Evolutionary conservation across 2,888 invertebrate genomes (phyloP), one percentile per base, ranked within the genome.

Genomic region (Sminthurides aquaticus): DNA sequence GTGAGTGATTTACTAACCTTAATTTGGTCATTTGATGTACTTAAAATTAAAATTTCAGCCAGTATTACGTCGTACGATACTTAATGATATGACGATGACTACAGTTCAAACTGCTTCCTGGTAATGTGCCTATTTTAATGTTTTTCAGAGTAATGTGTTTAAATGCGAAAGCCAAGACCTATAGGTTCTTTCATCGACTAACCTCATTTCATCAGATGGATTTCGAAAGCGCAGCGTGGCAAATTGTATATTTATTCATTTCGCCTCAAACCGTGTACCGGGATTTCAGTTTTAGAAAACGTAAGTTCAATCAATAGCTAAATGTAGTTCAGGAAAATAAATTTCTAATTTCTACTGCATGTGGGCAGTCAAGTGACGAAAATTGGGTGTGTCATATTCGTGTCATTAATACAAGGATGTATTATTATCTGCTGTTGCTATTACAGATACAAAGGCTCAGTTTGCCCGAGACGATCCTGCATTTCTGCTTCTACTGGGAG

Each of bases 391-490:
- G 8, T 11, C 43, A 18, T 8, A 43, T 43, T 43, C 11, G 8
- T 43, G 18, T 43, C 43, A 43, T 11, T 43, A 18, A 43, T n/a
- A n/a, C n/a, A n/a, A n/a, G n/a, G n/a, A n/a, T n/a, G n/a, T n/a
- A n/a, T n/a, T n/a, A n/a, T n/a, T n/a, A n/a, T n/a, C n/a, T n/a
- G n/a, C n/a, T n/a, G n/a, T n/a, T n/a, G n/a, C n/a, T 62, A 49
- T 52, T 64, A 24, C 81, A 95, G 95, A 95, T 81, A 96, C 96
- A 67, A 98, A 98, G 81, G 91, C 93, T 75, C 98, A 99, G 80
- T 99, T 95, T 85, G 98, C 98, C 0, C 84, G 98, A 79, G 98
- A 99, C 81, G 99, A 99, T 81, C 98, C 99, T 57, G 98, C 98
- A 27, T 99, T 99, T 81, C 81, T 99, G 75, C 94, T 99, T 24